Conservation (phyloP, 2,888 invertebrate genomes). For the Apamea monoglypha region DNA sequence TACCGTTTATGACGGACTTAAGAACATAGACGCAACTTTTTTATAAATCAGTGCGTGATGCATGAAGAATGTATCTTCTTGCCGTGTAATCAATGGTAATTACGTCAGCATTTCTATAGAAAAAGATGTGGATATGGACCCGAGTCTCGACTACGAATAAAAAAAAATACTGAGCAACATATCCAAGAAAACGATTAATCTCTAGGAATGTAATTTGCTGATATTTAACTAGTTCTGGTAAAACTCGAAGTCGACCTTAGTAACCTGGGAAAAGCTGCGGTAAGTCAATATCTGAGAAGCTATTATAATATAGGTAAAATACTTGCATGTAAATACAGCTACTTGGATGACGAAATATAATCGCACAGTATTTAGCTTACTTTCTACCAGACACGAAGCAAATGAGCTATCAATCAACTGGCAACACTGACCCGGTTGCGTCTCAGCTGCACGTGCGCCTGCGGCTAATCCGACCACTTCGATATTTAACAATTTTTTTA, state of each 20-base stretch:
- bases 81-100: slow-evolving; percentile 32
- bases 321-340: background rate
- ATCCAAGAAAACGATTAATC: background rate
- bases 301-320: background rate
- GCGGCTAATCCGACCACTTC: slow-evolving; percentile 28
- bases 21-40: slow-evolving; percentile 33
- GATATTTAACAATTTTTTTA: slow-evolving; percentile 25
- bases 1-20: slow-evolving; percentile 19
- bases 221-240: background rate
- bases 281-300: background rate
- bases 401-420: slow-evolving; percentile 55
- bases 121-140: slow-evolving; percentile 17
- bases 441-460: slow-evolving; percentile 43
- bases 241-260: background rate
- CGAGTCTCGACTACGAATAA: background rate
- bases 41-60: slow-evolving; percentile 41
- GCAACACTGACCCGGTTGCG: slow-evolving; percentile 63
- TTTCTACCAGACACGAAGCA: slow-evolving; percentile 49
- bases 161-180: background rate
- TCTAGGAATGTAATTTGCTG: slow-evolving; percentile 3
- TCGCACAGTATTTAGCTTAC: slow-evolving; percentile 30
- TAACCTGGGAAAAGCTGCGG: background rate
- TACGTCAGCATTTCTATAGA: slow-evolving; percentile 24
- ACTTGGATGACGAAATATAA: slow-evolving; percentile 28
- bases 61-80: slow-evolving; percentile 53